Conservation (phyloP, 1,140 invertebrate species). For the Saccostrea cuccullata region DNA sequence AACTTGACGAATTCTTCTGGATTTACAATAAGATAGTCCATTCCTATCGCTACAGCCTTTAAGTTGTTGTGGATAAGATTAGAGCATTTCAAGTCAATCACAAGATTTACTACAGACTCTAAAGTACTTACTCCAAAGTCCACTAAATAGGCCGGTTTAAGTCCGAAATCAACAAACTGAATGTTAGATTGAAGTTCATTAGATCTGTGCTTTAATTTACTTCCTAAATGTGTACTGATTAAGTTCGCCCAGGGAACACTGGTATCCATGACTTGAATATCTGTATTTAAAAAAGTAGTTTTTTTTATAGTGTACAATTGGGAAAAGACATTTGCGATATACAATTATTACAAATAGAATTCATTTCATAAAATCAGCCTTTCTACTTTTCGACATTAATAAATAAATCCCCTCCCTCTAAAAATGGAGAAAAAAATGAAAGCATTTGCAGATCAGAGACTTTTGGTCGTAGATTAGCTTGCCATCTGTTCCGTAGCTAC, state of each 20-base stretch:
- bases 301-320: no score
- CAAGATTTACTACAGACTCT: neutral
- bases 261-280: neutral
- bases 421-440: no score
- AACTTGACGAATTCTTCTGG: neutral
- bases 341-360: no score
- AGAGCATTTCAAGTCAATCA: neutral
- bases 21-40: neutral
- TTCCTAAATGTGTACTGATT: neutral
- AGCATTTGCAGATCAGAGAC: no score
- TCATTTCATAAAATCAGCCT: no score
- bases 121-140: constrained; percentile 9
- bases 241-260: neutral
- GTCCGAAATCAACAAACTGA: constrained; percentile 1
- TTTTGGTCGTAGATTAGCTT: no score
- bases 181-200: neutral
- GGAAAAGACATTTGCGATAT: no score
- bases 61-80: neutral
- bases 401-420: no score
- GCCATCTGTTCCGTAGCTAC: no score
- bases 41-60: neutral
- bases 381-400: no score
- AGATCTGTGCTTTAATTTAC: neutral
- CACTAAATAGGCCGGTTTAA: neutral
- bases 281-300: neutral